Conservation (phyloP, 2,888 invertebrate species). For the Aplocera efformata region DNA sequence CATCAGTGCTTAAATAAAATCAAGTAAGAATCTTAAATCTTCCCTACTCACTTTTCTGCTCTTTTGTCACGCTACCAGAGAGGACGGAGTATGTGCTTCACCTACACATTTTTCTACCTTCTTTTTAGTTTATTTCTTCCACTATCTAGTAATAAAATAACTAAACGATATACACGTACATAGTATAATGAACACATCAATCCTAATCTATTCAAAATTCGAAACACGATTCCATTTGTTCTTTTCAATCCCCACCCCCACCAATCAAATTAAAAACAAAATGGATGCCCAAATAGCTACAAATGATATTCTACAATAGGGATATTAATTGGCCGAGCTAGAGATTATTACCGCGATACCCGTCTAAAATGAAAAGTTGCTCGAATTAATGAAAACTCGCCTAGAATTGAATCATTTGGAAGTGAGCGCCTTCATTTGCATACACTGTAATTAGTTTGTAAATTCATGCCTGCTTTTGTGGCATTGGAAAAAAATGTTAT, state of each 20-base stretch:
- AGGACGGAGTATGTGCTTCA: no score
- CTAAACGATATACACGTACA: no score
- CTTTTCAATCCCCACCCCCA: background rate
- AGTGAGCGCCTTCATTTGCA: slow-evolving; percentile 67
- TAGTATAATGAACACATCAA: no score
- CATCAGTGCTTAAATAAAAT: no score
- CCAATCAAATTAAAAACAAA: slow-evolving; percentile 18
- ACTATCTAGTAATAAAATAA: no score
- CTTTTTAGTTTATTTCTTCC: no score
- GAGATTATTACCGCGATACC: slow-evolving; percentile 59
- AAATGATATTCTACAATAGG: slow-evolving; percentile 17
- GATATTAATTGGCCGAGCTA: slow-evolving; percentile 12
- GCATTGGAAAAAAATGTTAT: slow-evolving; percentile 9
- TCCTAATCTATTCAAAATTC: no score
- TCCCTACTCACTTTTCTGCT: no score
- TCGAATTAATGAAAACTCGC: slow-evolving; percentile 50
- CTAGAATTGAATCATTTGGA: slow-evolving; percentile 69
- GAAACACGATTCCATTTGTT: no score
- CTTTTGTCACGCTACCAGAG: no score
- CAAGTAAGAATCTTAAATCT: no score
- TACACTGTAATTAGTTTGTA: slow-evolving; percentile 65
- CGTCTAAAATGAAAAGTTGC: slow-evolving; percentile 59
- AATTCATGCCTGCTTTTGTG: slow-evolving; percentile 43
- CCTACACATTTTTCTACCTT: no score
- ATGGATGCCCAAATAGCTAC: slow-evolving; percentile 13